Conservation (phyloP, 2,113 vertebrate genomes). For the Thalassoma bifasciatum region DNA sequence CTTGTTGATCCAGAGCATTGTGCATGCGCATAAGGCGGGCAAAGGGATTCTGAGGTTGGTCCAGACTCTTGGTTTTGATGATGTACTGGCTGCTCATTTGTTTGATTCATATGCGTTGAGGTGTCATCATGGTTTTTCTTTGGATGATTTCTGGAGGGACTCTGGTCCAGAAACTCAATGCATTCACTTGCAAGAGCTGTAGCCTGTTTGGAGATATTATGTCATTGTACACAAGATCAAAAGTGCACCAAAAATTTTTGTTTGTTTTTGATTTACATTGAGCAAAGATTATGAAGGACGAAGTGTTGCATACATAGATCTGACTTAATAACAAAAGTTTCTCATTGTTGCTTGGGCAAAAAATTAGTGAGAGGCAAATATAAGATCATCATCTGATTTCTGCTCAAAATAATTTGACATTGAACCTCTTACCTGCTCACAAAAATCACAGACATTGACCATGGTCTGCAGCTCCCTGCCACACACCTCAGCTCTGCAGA, state of each 20-base stretch:
- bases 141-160: slow-evolving; percentile 40
- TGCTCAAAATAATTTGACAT: not conserved
- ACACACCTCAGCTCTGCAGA: slow-evolving; percentile 84
- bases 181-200: slow-evolving; percentile 84
- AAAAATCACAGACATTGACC: slow-evolving; percentile 85
- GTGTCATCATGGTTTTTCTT: slow-evolving; percentile 28
- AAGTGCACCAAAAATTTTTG: not conserved
- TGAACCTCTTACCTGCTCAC: slow-evolving; percentile 84
- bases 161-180: slow-evolving; percentile 76
- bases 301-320: too few relatives aligned
- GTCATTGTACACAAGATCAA: not conserved
- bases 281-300: too few relatives aligned
- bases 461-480: slow-evolving; percentile 85
- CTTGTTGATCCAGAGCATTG: slow-evolving; percentile 8
- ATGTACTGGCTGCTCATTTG: slow-evolving; percentile 11
- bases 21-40: slow-evolving; percentile 8
- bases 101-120: slow-evolving; percentile 18
- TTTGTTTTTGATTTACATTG: too few relatives aligned
- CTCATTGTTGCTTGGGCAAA: too few relatives aligned
- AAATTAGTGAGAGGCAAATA: too few relatives aligned
- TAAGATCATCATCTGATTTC: too few relatives aligned
- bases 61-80: slow-evolving; percentile 24
- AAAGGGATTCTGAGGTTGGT: not conserved
- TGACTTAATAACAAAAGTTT: too few relatives aligned
- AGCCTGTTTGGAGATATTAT: slow-evolving; percentile 75